Evolutionary conservation across 2,888 invertebrate genomes (phyloP).

Genomic region (Apodemia zela): DNA sequence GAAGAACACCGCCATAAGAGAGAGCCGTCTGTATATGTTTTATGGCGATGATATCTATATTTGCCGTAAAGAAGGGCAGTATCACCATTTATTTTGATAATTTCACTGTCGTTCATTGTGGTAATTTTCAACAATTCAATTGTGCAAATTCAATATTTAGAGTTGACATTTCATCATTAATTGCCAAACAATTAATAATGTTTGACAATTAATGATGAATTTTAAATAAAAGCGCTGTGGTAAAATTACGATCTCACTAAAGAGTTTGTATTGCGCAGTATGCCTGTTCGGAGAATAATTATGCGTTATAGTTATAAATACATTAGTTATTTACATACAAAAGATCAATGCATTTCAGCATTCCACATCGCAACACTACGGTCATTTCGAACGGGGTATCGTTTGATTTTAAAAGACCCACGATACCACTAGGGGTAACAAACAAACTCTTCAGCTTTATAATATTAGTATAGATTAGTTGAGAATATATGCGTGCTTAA

Average conservation of each 20-base stretch:
- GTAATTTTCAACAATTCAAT: constrained; percentile 4
- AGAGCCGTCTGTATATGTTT: constrained; percentile 17
- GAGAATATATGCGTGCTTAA: too few species aligned
- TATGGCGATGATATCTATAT: constrained; percentile 13
- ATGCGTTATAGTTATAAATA: not conserved
- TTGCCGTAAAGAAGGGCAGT: constrained; percentile 17
- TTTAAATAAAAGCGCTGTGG: too few species aligned
- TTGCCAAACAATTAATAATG: constrained; percentile 1
- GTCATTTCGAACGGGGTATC: too few species aligned
- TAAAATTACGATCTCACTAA: constrained; percentile 7
- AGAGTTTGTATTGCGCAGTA: constrained; percentile 10
- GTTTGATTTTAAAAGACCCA: too few species aligned
- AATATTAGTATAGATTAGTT: too few species aligned
- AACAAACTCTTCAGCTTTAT: too few species aligned
- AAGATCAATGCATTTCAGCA: not conserved
- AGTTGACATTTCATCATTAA: not conserved
- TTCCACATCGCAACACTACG: too few species aligned
- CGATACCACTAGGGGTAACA: too few species aligned
- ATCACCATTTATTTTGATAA: constrained; percentile 15
- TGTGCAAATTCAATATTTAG: constrained; percentile 3
- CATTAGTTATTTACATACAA: constrained; percentile 1
- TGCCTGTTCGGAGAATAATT: not conserved
- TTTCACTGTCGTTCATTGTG: constrained; percentile 17
- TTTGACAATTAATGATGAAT: not conserved
- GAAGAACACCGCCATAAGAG: constrained; percentile 15